Evolutionary conservation across 1,140 invertebrate species (phyloP), one percentile per base, ranked within the genome.

Genomic region (Chironomus tepperi): DNA sequence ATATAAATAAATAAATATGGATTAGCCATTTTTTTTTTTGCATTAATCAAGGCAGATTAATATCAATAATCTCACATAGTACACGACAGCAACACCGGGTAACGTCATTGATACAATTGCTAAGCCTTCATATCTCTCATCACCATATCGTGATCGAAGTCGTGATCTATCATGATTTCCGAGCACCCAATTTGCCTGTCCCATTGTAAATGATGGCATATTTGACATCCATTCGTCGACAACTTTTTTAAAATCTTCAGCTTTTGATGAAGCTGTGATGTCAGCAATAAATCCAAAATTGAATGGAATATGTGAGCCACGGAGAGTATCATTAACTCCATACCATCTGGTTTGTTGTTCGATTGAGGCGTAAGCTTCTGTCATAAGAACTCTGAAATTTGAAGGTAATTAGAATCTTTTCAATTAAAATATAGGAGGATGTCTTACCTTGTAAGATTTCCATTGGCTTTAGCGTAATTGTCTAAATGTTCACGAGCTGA

Each of bases 121-220:
- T 42, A 74, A 64, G 18, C 24, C 19, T 34, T 42, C 42, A 21
- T 19, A 21, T 73, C 43, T 42, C 43, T 73, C 64, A n/a, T 70
- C 24, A 12, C 67, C 47, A 73, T 73, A 73, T 21, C 47, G 15
- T 47, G 70, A 73, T 47, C 47, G 16, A 64, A 73, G 42, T 65
- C 43, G 16, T 47, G 73, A 21, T 43, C 19, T 42, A 18, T 72
- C 65, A 19, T 70, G 65, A 7, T 70, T 76, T 83, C 85, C 83
- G 83, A 89, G 88, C 81, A 90, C 88, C 89, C 89, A 91, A 78
- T 90, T 90, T 64, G 88, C 80, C 8, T 80, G 80, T 75, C 82
- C 79, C 47, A 57, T 57, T 21, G 82, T 80, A 76, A 83, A 81
- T 3, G 83, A 76, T 5, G 87, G 87, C 79, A 87, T 85, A 77